Percentiles rank a stretch among this genome's conserved stretches.
Evolutionary conservation across 2,888 invertebrate genomes (phyloP).

Genomic region (Azorinus chamasolen): DNA sequence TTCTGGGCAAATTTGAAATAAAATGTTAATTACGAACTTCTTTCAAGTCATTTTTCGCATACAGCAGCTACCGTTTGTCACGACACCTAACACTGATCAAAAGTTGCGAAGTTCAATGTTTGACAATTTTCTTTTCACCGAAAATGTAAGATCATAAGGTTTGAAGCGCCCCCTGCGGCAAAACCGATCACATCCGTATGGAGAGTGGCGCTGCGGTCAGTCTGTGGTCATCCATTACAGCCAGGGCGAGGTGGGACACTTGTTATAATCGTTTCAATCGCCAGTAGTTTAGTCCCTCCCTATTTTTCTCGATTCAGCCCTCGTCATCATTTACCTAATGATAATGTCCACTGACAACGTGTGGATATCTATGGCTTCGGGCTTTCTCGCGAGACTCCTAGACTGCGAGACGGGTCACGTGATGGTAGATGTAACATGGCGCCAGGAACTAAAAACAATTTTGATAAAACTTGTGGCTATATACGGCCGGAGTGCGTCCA

Average conservation of each 20-base stretch:
- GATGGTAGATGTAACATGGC: conserved; percentile 1
- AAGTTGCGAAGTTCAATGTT: conserved; percentile 35
- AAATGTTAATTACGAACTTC: no score
- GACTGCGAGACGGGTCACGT: not conserved
- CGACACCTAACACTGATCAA: conserved; percentile 33
- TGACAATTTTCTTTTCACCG: conserved; percentile 27
- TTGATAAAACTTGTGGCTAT: conserved; percentile 50
- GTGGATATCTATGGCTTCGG: not conserved
- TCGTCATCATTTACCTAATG: conserved; percentile 6
- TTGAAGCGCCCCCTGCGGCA: conserved; percentile 23
- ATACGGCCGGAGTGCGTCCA: conserved; percentile 43
- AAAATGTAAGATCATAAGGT: conserved; percentile 28
- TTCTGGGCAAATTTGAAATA: no score
- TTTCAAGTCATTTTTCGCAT: not conserved
- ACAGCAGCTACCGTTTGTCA: conserved; percentile 1
- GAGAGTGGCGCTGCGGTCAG: conserved; percentile 7
- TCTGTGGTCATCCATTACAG: conserved; percentile 5
- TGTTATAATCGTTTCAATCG: conserved; percentile 3
- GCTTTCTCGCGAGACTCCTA: conserved; percentile 11
- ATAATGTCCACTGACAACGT: conserved; percentile 9
- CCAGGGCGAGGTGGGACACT: conserved; percentile 1
- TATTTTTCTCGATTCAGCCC: not conserved
- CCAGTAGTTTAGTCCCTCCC: not conserved
- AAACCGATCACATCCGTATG: conserved; percentile 33
- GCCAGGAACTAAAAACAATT: conserved; percentile 37